Evolutionary conservation across 2,797 vertebrate genomes (phyloP).

Genomic region (Masticophis lateralis): DNA sequence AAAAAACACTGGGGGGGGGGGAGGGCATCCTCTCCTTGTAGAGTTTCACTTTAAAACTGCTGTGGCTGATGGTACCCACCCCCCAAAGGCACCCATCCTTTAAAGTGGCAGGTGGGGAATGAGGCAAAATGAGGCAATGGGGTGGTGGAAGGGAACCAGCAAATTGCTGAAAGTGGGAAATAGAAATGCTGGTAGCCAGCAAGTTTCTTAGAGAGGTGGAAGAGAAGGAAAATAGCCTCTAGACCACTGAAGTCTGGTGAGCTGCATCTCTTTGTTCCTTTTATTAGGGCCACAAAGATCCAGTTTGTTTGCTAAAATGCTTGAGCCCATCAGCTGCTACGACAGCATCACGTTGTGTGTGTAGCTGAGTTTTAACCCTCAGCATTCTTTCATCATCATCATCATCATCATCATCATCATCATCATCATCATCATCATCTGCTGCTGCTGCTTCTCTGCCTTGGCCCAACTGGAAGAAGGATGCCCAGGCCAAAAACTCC

Average conservation of each 20-base stretch:
- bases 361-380: constrained; percentile 14
- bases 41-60: not conserved
- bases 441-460: not conserved
- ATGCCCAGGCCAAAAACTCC: fast-evolving
- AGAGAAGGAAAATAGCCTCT: not conserved
- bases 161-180: not conserved
- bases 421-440: too few relatives aligned
- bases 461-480: not conserved
- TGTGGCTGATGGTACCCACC: not conserved
- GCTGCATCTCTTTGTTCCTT: not conserved
- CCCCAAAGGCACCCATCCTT: not conserved
- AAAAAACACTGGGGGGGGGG: not conserved
- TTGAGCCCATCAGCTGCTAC: not conserved
- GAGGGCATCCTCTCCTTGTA: not conserved
- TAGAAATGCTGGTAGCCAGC: too few relatives aligned
- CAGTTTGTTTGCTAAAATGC: constrained; percentile 28
- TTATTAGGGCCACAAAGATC: constrained; percentile 8
- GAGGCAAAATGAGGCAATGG: not conserved
- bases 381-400: not conserved
- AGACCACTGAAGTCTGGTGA: fast-evolving
- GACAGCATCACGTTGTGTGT: not conserved
- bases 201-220: not conserved
- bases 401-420: not conserved
- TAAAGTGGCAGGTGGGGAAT: not conserved
- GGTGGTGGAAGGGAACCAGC: not conserved